Conservation (phyloP, 2,888 invertebrate species). For the Ormia ochracea region DNA sequence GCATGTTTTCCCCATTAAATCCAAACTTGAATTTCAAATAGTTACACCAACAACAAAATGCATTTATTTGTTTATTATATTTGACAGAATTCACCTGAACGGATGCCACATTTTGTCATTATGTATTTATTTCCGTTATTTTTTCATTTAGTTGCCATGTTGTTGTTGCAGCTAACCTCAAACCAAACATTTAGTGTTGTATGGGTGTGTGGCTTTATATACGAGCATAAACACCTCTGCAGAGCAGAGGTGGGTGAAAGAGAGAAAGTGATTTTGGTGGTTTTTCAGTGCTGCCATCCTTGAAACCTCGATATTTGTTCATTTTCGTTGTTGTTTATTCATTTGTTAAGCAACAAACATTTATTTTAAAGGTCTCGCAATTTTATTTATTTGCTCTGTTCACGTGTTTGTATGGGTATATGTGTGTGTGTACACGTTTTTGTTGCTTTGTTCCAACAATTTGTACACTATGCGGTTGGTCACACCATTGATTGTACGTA, state of each 20-base stretch:
- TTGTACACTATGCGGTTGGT: conserved; percentile 53
- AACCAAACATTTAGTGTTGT: conserved; percentile 31
- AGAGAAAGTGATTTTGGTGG: conserved; percentile 11
- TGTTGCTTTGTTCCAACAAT: conserved; percentile 47
- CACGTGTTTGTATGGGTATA: no score
- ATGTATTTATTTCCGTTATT: conserved; percentile 57
- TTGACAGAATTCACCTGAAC: conserved; percentile 54
- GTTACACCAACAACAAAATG: not conserved
- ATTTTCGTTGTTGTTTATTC: conserved; percentile 9
- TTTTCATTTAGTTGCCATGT: not conserved
- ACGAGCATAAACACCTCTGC: not conserved
- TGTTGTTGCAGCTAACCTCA: not conserved
- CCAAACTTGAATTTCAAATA: conserved; percentile 9
- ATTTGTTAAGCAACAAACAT: conserved; percentile 45
- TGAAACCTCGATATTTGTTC: conserved; percentile 33
- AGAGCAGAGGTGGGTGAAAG: not conserved
- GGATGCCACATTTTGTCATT: conserved; percentile 62
- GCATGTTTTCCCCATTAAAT: not conserved
- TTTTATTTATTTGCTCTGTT: not conserved
- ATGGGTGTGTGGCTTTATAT: not conserved
- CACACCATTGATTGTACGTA: conserved; percentile 24
- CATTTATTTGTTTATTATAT: conserved; percentile 45
- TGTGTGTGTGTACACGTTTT: no score
- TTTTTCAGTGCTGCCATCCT: conserved; percentile 1
- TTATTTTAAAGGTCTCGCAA: conserved; percentile 46